phyloP scores from a whole-genome alignment of 2,797 vertebrate species.

The Pangasius sanitwongsei region DNA sequence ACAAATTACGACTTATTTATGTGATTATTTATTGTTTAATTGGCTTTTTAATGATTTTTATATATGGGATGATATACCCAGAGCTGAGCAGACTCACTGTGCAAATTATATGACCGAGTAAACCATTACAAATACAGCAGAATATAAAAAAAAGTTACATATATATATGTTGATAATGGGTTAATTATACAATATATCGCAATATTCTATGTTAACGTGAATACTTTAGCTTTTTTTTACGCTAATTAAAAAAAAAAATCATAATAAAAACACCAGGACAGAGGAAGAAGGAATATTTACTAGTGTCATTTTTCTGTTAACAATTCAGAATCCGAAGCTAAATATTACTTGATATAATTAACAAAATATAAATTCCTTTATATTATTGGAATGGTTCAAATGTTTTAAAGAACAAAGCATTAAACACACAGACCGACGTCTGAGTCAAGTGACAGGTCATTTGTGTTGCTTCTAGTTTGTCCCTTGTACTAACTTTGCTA shows the following conservation, averaged over 20 bases:
- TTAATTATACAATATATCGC: neutral
- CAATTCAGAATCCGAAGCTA: neutral
- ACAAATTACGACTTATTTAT: neutral
- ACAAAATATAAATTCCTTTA: neutral
- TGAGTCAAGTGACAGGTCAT: neutral
- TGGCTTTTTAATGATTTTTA: neutral
- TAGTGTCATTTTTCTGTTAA: neutral
- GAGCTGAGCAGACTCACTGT: neutral
- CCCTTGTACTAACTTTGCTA: neutral
- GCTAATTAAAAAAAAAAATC: no score
- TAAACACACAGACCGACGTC: neutral
- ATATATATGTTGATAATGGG: neutral
- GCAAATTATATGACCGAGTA: neutral
- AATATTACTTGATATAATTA: neutral
- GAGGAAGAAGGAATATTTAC: neutral
- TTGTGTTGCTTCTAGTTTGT: neutral
- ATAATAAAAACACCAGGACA: neutral
- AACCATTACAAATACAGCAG: neutral
- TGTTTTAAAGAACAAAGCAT: no score
- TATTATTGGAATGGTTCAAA: no score
- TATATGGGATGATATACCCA: neutral
- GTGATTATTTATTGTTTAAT: neutral
- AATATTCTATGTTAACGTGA: neutral
- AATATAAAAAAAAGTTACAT: neutral
- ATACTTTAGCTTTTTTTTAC: neutral